These are phyloP conservation scores for Spermophilus dauricus DNA, from an alignment of 2,113 vertebrate genomes.

Conservation along the genomic window DNA sequence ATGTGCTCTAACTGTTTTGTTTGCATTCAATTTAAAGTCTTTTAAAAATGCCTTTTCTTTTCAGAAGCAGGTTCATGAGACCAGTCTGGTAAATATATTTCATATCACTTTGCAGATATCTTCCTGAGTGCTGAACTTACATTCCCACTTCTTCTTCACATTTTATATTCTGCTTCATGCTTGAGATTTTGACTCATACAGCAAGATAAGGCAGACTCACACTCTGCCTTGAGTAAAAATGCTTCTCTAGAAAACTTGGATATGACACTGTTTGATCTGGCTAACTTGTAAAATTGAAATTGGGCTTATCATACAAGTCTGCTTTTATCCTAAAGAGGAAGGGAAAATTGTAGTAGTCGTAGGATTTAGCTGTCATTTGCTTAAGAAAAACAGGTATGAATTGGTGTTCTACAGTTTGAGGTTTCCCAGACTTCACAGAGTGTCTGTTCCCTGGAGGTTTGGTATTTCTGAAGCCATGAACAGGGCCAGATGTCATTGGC, in stretches of 20 bases:
- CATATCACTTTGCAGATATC: slow-evolving; percentile 39
- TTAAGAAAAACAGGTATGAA: slow-evolving; percentile 48
- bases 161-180: slow-evolving; percentile 63
- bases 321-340: slow-evolving; percentile 41
- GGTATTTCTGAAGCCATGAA: slow-evolving; percentile 25
- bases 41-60: slow-evolving; percentile 57
- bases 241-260: slow-evolving; percentile 64
- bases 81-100: slow-evolving; percentile 67
- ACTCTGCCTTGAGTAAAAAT: slow-evolving; percentile 57
- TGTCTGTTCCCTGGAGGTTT: slow-evolving; percentile 47
- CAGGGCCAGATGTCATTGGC: slow-evolving; percentile 52
- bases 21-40: slow-evolving; percentile 46
- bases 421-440: slow-evolving; percentile 50
- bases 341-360: slow-evolving; percentile 36
- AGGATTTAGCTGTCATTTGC: slow-evolving; percentile 63
- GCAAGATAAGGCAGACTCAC: slow-evolving; percentile 58
- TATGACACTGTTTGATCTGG: slow-evolving; percentile 61
- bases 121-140: slow-evolving; percentile 54
- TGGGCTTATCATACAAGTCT: slow-evolving; percentile 12
- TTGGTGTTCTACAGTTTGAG: slow-evolving; percentile 39
- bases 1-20: slow-evolving; percentile 45
- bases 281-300: slow-evolving; percentile 63
- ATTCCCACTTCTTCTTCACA: slow-evolving; percentile 22
- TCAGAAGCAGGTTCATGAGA: slow-evolving; percentile 65
- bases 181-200: slow-evolving; percentile 67